Evolutionary conservation across 2,888 invertebrate species (phyloP), one percentile per base, ranked within the genome.

Genomic region (Stenurella melanura): DNA sequence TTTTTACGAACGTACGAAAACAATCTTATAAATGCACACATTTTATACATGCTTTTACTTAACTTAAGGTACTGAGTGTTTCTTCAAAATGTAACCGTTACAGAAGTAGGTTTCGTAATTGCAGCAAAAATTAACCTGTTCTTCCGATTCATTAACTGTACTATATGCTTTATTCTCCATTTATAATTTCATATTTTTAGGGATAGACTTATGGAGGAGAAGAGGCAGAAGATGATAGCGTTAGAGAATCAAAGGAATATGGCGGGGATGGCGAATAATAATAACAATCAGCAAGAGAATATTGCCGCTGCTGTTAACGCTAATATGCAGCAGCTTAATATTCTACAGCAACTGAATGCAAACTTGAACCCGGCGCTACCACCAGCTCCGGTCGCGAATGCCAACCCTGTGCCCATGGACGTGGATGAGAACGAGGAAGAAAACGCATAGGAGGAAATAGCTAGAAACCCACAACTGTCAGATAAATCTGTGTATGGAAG

Each of bases 151-250:
- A n/a, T n/a, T n/a, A n/a, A n/a, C n/a, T n/a, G n/a, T n/a, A n/a
- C n/a, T n/a, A n/a, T 26, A 26, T 3, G 58, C 21, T 18, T 17
- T 38, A 34, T 64, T 38, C 42, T 42, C 15, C 42, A 42, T n/a
- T 50, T 50, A 50, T 50, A 19, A n/a, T 61, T n/a, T 30, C 26
- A n/a, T 30, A 17, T 64, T 76, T 76, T 11, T 63, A 81, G 81
- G 68, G 89, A 92, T 93, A 83, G 86, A 0, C 90, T 97, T 19
- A 96, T 97, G 95, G 96, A 97, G 88, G 96, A 97, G 87, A 95
- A 96, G 84, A 91, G 96, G 0, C 96, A 96, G 88, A 95, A 95
- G 87, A 92, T 95, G 87, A 90, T 95, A 30, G 92, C 91, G 1
- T 82, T 92, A 67, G 91, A 91, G 80, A 89, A 89, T 50, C 91